Evolutionary conservation across 2,797 vertebrate genomes (phyloP), one percentile per base, ranked within the genome.

Genomic region (Columba guinea): DNA sequence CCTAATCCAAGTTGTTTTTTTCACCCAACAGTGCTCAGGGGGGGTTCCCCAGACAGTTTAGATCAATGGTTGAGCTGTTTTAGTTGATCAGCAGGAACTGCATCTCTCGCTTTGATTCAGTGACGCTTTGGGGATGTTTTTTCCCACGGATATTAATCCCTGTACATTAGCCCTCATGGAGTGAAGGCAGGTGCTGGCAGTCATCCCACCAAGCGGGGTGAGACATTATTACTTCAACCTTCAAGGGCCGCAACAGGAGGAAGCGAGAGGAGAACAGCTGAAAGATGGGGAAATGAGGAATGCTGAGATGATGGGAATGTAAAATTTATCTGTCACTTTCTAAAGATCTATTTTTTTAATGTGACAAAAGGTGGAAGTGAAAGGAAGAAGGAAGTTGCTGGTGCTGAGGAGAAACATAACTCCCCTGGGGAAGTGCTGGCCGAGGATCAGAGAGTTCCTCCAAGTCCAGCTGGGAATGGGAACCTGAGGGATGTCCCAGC

Each of bases 321-420:
- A 65, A 73, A 82, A 55, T 23, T 69, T 32, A 3, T 22, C 32
- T 73, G 77, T 32, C 7, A 8, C 30, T 74, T 71, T 55, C 56
- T 59, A 16, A 56, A 82, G 7, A 63, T 63, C 8, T 30, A 41
- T 46, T 46, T 46, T 85, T 80, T 49, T 18, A 7, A 44, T 62
- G 51, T 63, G 46, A 26, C 48, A 63, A 59, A 96, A 95, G 71
- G 81, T 91, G 94, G 96, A 94, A 96, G 95, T 92, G 90, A 94
- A 97, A 96, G 70, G 74, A 82, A 93, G 91, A 92, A 94, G 95
- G 95, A 96, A 93, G 53, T 55, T 68, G 14, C 67, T 91, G 74
- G 32, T 77, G 82, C 52, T 94, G 78, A 90, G 60, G 84, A 56
- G 46, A 81, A 93, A 34, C 75, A 46, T 12, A 95, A 78, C 63